Conservation (phyloP, 1,140 invertebrate genomes). For the Caenorhabditis inopinata region DNA sequence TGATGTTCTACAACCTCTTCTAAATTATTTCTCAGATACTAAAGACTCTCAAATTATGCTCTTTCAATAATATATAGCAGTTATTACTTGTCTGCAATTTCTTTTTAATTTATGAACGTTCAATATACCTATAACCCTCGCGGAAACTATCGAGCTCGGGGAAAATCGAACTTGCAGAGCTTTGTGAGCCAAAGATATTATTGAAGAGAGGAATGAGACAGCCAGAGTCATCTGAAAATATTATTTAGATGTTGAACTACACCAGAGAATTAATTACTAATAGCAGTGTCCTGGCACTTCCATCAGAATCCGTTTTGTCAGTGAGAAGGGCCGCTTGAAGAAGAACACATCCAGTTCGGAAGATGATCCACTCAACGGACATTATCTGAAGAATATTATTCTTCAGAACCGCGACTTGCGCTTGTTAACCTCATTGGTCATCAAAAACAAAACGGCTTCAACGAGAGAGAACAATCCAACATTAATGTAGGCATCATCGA, state of each 20-base stretch:
- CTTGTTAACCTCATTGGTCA: neutral
- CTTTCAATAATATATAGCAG: too few species aligned
- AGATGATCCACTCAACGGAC: neutral
- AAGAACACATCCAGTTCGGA: slow-evolving; percentile 17
- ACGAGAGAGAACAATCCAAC: slow-evolving; percentile 44
- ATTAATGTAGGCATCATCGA: slow-evolving; percentile 40
- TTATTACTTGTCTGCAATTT: too few species aligned
- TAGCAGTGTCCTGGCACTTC: neutral
- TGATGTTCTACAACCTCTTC: too few species aligned
- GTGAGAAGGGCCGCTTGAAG: slow-evolving; percentile 34
- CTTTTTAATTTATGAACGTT: too few species aligned
- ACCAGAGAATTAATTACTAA: neutral
- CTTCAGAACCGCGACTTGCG: neutral
- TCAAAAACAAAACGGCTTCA: slow-evolving; percentile 34
- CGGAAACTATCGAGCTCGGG: neutral
- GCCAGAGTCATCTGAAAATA: neutral
- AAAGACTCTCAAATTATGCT: too few species aligned
- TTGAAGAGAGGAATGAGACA: neutral
- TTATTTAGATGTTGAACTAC: neutral
- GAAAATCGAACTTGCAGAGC: neutral
- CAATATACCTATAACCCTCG: neutral
- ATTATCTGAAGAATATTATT: neutral
- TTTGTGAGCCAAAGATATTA: neutral
- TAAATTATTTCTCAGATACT: too few species aligned
- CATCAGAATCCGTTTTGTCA: slow-evolving; percentile 13